Evolutionary conservation across 2,888 invertebrate species (phyloP).

Genomic region (Idaea dimidiata): DNA sequence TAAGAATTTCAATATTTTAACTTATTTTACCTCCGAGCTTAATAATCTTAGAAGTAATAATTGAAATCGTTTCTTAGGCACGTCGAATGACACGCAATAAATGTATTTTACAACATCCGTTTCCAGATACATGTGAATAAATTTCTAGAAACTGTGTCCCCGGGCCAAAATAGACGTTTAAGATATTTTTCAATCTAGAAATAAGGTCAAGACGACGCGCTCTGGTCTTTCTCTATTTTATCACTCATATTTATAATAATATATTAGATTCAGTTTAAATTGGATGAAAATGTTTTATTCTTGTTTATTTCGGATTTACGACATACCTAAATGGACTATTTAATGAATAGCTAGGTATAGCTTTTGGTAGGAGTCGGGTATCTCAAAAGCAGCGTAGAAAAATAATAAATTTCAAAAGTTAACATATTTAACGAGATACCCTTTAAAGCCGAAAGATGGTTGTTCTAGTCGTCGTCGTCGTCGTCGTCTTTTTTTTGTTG

Average conservation of each 20-base stretch:
- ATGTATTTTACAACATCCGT: constrained; percentile 28
- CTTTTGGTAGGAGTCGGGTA: no score
- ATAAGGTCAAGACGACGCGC: constrained; percentile 8
- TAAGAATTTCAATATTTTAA: not conserved
- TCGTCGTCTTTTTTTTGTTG: no score
- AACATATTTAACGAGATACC: no score
- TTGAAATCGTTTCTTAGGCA: constrained; percentile 18
- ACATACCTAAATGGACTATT: no score
- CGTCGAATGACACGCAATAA: constrained; percentile 20
- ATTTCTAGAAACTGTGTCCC: constrained; percentile 23
- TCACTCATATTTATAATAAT: not conserved
- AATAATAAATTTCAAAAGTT: no score
- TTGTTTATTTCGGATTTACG: not conserved
- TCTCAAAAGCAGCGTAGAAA: no score
- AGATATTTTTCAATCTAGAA: constrained; percentile 6
- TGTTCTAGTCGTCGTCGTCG: no score
- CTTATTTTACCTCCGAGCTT: not conserved
- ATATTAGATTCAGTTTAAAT: not conserved
- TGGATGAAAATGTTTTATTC: not conserved
- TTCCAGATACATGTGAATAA: constrained; percentile 29
- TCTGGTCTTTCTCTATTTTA: constrained; percentile 11
- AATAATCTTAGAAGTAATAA: constrained; percentile 11
- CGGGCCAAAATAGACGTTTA: constrained; percentile 8
- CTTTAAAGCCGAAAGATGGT: no score
- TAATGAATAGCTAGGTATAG: no score